Percentiles rank a stretch among this genome's conserved stretches.
Evolutionary conservation across 2,797 vertebrate genomes (phyloP).

Genomic region (Cryptoblepharus egeriae): DNA sequence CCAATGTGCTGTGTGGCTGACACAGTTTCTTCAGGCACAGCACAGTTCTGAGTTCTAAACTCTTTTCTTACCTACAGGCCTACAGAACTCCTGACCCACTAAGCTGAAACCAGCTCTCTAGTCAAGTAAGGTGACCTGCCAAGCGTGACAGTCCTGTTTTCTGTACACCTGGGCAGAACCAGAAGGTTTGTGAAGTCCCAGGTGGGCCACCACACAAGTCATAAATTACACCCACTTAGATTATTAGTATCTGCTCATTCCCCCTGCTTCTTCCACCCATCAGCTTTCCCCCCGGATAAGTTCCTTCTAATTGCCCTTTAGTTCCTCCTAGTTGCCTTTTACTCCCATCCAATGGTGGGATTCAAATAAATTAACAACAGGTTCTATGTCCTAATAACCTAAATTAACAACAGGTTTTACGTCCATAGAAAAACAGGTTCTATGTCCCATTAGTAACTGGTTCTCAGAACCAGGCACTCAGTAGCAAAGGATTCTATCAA

Average conservation of each 20-base stretch:
- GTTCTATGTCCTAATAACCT: too few species aligned
- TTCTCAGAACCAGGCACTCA: too few species aligned
- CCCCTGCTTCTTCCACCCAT: background rate
- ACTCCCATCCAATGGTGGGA: too few species aligned
- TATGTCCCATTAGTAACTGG: too few species aligned
- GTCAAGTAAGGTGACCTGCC: background rate
- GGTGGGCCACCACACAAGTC: background rate
- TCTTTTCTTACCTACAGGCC: background rate
- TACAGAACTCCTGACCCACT: background rate
- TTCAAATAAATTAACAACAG: too few species aligned
- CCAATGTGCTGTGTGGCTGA: background rate
- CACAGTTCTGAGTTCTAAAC: background rate
- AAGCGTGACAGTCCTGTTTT: background rate
- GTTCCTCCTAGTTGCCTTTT: too few species aligned
- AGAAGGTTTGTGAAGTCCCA: background rate
- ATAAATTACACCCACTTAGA: background rate
- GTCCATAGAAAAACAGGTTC: too few species aligned
- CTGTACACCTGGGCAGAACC: background rate
- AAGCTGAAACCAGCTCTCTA: background rate
- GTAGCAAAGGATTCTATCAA: too few species aligned
- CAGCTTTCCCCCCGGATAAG: background rate
- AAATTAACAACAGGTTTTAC: too few species aligned
- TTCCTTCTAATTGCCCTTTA: background rate
- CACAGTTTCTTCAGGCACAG: background rate
- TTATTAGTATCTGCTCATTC: background rate